Evolutionary conservation across 1,140 invertebrate genomes (phyloP), one percentile per base, ranked within the genome.

Genomic region (Drosophila miranda): DNA sequence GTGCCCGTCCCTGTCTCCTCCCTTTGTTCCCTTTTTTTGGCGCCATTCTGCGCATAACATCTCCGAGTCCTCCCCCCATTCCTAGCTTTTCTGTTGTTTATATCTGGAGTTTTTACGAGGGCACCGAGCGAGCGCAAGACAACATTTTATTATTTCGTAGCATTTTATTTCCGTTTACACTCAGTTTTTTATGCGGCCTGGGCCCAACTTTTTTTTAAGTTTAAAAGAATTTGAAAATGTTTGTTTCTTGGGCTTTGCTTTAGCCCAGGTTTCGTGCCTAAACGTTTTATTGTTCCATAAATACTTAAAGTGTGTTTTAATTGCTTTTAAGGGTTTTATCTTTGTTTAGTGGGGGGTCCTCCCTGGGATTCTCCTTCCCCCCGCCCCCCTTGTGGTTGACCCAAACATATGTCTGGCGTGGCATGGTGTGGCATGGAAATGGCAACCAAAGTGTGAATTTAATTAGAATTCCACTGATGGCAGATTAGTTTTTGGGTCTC

Each of bases 201-300:
- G 49, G 79, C 66, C 80, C 68, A 76, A 67, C 19, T 19, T 48
- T 66, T 60, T 66, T 38, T 48, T 53, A 56, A 34, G 44, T 55
- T 59, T 55, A 19, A 19, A 19, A 19, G 19, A 28, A 46, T 75
- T 75, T 57, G 38, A 60, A 58, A 80, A 74, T 81, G 72, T 75
- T 86, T 80, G 59, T 62, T 73, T 70, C 57, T 74, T 63, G 58
- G 14, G 70, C 16, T 26, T 49, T 46, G 16, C 34, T 11, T 50
- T 44, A 62, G 38, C 42, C 34, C 21, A 67, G 42, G 38, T 50
- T 23, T 5, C 56, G 63, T 34, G 63, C 34, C 14, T 81, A 86
- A 86, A 72, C 82, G 81, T 78, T 86, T 86, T 81, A 87, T 81
- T 78, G 78, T 86, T 87, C 55, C 74, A 87, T 86, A 86, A 86